Evolutionary conservation across 2,113 vertebrate genomes (phyloP).

Genomic region (Sapayoa aenigma): DNA sequence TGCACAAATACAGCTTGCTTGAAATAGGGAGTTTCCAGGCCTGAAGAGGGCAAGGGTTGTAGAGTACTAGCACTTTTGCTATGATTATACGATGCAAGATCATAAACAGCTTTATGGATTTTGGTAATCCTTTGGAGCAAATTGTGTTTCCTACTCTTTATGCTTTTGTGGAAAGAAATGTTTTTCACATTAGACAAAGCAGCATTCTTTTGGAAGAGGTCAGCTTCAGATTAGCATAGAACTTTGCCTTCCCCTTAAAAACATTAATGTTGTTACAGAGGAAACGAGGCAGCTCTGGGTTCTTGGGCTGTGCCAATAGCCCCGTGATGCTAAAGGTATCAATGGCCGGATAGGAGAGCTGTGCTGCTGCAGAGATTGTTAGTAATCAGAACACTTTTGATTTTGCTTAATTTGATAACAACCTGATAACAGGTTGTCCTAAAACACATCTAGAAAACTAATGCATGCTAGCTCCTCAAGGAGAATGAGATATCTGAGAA

Average conservation of each 20-base stretch:
- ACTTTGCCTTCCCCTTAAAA: background rate
- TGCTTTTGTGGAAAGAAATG: background rate
- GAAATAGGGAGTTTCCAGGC: background rate
- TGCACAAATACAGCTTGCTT: background rate
- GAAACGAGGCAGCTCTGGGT: background rate
- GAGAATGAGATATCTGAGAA: background rate
- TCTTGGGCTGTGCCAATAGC: background rate
- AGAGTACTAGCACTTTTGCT: background rate
- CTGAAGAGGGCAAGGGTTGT: background rate
- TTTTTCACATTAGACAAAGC: background rate
- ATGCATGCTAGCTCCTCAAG: background rate
- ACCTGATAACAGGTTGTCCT: background rate
- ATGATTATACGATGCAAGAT: background rate
- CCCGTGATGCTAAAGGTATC: background rate
- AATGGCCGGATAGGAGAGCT: background rate
- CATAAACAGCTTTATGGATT: background rate
- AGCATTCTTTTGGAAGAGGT: background rate
- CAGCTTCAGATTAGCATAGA: background rate
- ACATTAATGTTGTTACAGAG: background rate
- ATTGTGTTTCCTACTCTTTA: background rate
- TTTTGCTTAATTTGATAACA: background rate
- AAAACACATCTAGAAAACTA: background rate
- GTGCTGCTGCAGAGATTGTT: background rate
- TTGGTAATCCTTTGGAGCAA: background rate
- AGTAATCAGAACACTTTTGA: background rate